Base-by-base conservation (phyloP, 2,888 invertebrate species). In the Quadriops clusia region DNA sequence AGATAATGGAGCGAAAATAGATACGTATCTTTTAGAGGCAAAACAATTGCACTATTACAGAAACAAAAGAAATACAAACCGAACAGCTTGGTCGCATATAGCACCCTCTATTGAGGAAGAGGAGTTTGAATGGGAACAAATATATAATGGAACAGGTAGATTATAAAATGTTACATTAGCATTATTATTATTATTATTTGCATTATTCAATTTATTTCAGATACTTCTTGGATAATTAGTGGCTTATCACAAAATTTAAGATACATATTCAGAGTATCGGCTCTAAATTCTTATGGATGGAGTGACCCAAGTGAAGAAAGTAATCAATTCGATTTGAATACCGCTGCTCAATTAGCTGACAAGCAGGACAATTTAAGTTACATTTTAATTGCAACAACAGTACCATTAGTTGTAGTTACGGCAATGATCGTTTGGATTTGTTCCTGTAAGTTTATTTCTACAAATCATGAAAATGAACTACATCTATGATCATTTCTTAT, bases 211-310 rank as follows among this genome's bases (percentile, higher is more conserved):
- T 5, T 32, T 36, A 30, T 53, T 58, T 18, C 53, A 74, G 77
- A 86, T 23, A 73, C 77, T 36, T 80, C 79, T 51, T 93, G 90
- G 82, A 72, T 84, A 36, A 74, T 89, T 14, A 70, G 71, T 6
- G 74, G 74, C 9, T 61, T 77, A 29, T 68, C 70, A 30, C 66
- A 69, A 12, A 30, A 41, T 10, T 61, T 70, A 13, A 65, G 72
- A 27, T 78, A 81, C 44, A 63, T 69, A 30, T 86, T 86, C 52
- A 70, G 82, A 6, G 85, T 86, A 26, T 72, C 77, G 37, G 87
- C 90, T 0, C 64, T 68, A 33, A 93, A 91, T 58, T 63, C 67
- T 3, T 76, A 81, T 56, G 91, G 91, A 12, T 85, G 83, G 75
- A 83, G 90, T 35, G 68, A 74, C 9, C 77, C 77, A 55, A 89